Evolutionary conservation across 1,140 invertebrate species (phyloP), one percentile per base, ranked within the genome.

Genomic region (Macrocentrus cingulum): DNA sequence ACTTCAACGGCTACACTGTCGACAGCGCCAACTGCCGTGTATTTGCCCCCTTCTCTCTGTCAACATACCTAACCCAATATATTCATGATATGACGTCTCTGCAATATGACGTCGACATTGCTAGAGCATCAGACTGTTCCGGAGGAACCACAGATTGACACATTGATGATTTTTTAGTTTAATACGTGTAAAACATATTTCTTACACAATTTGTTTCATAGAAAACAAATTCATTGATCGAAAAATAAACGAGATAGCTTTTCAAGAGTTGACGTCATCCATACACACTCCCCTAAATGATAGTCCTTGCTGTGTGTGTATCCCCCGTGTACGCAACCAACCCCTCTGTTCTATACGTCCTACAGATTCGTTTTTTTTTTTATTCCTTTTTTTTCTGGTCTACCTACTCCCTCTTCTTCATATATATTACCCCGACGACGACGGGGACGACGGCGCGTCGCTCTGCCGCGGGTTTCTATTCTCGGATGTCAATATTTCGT

Each of bases 401-500:
- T 11, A 39, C 18, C 25, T 23, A 39, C 34, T 32, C 51, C 7
- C 42, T 45, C 1, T 20, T 45, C 16, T 45, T 7, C 11, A 15
- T n/a, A n/a, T n/a, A n/a, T n/a, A n/a, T 42, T 23, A 48, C 44
- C 44, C 50, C 41, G 15, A 45, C 32, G 13, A n/a, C 29, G 11
- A 34, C 29, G 11, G 6, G 4, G 60, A 49, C n/a, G 34, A 25
- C 41, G 42, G 59, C 62, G 61, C 54, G 52, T 45, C 52, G 57
- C 45, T 20, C 57, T 42, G 55, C 53, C 41, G 39, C 51, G 63
- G 64, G 66, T 71, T 73, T 76, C 69, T 76, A 75, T 76, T 76
- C 71, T 74, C 68, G 71, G 67, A 75, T 75, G 71, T 76, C 74
- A 76, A 76, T 75, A 76, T 76, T 75, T 76, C 72, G 74, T 75